phyloP scores from a whole-genome alignment of 2,113 vertebrate species.

The cattle (Bos taurus) region DNA sequence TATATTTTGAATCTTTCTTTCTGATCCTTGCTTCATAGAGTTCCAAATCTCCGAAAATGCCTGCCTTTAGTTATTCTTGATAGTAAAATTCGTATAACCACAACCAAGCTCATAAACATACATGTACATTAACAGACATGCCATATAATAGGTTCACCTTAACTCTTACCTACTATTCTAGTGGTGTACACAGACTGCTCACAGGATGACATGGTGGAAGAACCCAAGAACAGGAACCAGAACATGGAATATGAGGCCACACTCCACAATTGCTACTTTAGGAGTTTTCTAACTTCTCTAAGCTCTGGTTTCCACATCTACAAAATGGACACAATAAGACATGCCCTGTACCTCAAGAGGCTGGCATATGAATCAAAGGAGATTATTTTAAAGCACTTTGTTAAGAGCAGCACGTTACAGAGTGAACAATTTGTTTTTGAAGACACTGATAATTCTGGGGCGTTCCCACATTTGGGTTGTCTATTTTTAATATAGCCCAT shows the following conservation, averaged over 20 bases:
- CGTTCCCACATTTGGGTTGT: background rate
- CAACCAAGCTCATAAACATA: background rate
- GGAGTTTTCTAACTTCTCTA: background rate
- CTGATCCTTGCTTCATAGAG: background rate
- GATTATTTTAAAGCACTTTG: background rate
- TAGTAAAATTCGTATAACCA: background rate
- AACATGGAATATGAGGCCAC: background rate
- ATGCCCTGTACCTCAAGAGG: background rate
- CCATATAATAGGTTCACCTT: background rate
- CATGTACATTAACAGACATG: background rate
- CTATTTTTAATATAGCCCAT: background rate
- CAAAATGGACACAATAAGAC: background rate
- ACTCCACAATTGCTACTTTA: background rate
- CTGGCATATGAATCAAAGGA: background rate
- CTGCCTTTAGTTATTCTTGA: background rate
- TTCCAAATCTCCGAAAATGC: background rate
- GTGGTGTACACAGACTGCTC: rapidly evolving
- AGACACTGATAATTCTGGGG: background rate
- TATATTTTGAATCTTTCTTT: background rate
- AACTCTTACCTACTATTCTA: background rate
- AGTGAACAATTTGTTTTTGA: background rate
- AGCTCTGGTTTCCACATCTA: background rate
- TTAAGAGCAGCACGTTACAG: background rate
- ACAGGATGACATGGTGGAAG: background rate
- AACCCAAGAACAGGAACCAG: background rate